Evolutionary conservation across 2,113 vertebrate genomes (phyloP), one percentile per base, ranked within the genome.

Genomic region (Mustelus asterias): DNA sequence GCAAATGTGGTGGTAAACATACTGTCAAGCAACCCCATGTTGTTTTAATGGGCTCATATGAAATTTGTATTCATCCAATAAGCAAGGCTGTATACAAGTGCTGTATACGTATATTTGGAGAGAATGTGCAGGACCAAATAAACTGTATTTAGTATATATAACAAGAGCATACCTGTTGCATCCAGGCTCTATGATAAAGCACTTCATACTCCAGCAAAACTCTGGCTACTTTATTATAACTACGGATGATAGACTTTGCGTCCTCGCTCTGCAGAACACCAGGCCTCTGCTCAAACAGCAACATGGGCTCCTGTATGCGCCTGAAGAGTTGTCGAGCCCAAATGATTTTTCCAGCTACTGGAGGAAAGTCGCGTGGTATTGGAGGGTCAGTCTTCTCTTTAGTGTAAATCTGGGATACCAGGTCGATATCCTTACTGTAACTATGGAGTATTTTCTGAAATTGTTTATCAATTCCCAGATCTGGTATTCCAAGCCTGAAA

Each of bases 261-360:
- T 72, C 22, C 8, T 70, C 67, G 11, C 0, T 37, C 93, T 94
- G 63, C 41, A 94, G 65, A 67, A 70, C 37, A 26, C 67, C 20
- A 24, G 93, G 37, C 93, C 93, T 94, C 41, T 94, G 65, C 24
- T 94, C 93, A 48, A 94, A 70, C 65, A 94, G 22, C n/a, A 26
- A 41, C 93, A 94, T 94, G 67, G 93, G 93, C 37, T 94, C 93
- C 33, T 70, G 65, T 20, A 94, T 94, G 6, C 37, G 93, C 70
- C 93, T 94, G 65, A 94, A 94, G 93, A 94, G 93, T 22, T 94
- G 93, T 20, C 93, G n/a, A 72, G 65, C 93, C 93, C 93, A 94
- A 7, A 70, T 94, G n/a, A 94, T 94, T 69, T 70, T 94, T 44
- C 93, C 93, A 72, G 93, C 93, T 26, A 94, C 65, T 44, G 93